Conservation (phyloP, 2,888 invertebrate species). For the Polyploca ridens region DNA sequence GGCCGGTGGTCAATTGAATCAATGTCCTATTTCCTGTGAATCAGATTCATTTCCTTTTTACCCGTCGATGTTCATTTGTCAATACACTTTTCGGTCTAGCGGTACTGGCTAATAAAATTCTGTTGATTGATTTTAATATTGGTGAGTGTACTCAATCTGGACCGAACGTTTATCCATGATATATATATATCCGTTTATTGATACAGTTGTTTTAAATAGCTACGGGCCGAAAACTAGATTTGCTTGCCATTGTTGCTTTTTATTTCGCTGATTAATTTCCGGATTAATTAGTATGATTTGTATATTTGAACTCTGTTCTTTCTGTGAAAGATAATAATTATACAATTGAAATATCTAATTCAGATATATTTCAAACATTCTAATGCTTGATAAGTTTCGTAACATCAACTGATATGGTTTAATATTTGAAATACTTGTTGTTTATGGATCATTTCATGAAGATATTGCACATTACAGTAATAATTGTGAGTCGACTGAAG, state of each 20-base stretch:
- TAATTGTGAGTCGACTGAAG: background rate
- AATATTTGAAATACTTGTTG: background rate
- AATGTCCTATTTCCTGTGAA: slow-evolving; percentile 82
- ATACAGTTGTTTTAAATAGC: background rate
- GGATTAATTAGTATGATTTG: background rate
- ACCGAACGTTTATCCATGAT: too few relatives aligned
- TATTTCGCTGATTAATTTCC: background rate
- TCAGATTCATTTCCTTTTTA: slow-evolving; percentile 82
- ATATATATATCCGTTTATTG: too few relatives aligned
- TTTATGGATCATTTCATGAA: slow-evolving; percentile 1
- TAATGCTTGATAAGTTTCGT: too few relatives aligned
- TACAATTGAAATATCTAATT: too few relatives aligned
- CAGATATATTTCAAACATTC: too few relatives aligned
- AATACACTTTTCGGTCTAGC: slow-evolving; percentile 64
- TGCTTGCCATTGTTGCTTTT: background rate
- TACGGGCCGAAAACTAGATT: background rate
- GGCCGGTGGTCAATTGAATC: slow-evolving; percentile 72
- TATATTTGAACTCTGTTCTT: background rate
- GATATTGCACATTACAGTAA: slow-evolving; percentile 9
- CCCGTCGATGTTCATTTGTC: slow-evolving; percentile 74
- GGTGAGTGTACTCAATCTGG: slow-evolving; percentile 48
- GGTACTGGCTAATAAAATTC: slow-evolving; percentile 51
- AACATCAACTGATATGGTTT: too few relatives aligned
- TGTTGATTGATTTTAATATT: slow-evolving; percentile 68
- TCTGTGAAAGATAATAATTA: background rate